These are phyloP conservation scores for Pelvicachromis taeniatus DNA, from an alignment of 2,113 vertebrate genomes.

Conservation along the genomic window DNA sequence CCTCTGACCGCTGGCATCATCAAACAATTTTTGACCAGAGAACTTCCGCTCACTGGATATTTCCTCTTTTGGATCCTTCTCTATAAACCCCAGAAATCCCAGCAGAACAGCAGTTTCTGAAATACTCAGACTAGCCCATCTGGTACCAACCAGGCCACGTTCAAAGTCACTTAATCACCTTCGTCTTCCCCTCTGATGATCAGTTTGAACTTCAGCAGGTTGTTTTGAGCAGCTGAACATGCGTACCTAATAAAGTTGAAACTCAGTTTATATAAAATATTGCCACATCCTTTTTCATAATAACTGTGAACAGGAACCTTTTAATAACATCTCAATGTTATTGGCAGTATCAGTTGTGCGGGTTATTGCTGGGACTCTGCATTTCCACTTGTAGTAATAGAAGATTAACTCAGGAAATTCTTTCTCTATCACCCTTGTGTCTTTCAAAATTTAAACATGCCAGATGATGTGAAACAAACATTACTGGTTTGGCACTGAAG, in stretches of 20 bases:
- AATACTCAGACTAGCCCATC: background rate
- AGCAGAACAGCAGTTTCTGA: background rate
- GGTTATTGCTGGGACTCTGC: background rate
- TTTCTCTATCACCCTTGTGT: background rate
- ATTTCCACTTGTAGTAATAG: background rate
- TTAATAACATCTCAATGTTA: background rate
- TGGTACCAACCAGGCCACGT: background rate
- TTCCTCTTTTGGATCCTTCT: background rate
- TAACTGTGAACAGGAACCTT: background rate
- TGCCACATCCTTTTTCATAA: background rate
- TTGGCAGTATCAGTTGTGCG: background rate
- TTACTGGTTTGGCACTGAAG: background rate
- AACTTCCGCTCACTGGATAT: background rate
- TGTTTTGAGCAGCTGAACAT: background rate
- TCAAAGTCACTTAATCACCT: background rate
- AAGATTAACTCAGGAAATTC: background rate
- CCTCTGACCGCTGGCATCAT: background rate
- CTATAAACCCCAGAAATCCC: background rate
- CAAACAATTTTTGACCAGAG: background rate
- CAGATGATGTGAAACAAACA: conserved; percentile 6
- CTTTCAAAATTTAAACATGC: background rate
- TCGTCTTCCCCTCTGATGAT: background rate
- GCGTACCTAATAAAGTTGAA: background rate
- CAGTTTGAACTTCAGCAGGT: background rate
- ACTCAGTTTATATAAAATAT: background rate